These are phyloP conservation scores for Meandrina meandrites DNA, from an alignment of 92 coral and sea anemone genomes.

Conservation along the genomic window DNA sequence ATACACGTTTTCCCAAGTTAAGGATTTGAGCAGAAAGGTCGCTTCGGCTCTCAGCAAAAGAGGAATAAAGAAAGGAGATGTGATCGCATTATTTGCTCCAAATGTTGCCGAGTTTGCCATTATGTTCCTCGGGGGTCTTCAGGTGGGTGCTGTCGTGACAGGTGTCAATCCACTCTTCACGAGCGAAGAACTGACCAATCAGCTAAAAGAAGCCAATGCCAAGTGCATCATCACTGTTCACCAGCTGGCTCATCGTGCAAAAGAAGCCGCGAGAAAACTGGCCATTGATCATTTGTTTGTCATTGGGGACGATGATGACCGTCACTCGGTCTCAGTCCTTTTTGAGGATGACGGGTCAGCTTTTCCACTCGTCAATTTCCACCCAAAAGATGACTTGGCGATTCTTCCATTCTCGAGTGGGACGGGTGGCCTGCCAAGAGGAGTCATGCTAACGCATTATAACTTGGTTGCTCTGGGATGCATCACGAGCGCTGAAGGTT, in stretches of 20 bases:
- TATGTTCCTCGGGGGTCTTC: constrained; percentile 58
- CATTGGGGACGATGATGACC: constrained; percentile 80
- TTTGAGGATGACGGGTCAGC: constrained; percentile 65
- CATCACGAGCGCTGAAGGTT: constrained; percentile 37
- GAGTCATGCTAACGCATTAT: constrained; percentile 86
- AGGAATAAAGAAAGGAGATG: constrained; percentile 83
- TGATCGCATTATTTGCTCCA: constrained; percentile 70
- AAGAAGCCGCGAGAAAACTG: constrained; percentile 59
- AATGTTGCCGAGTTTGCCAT: constrained; percentile 81
- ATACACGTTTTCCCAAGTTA: constrained; percentile 74
- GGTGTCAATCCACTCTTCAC: constrained; percentile 79
- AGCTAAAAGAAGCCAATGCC: constrained; percentile 70
- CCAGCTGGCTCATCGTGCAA: constrained; percentile 57
- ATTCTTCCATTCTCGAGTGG: constrained; percentile 89
- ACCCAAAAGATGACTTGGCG: constrained; percentile 79
- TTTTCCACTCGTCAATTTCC: constrained; percentile 50
- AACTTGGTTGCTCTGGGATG: constrained; percentile 71
- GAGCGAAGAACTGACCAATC: constrained; percentile 65
- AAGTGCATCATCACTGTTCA: constrained; percentile 69
- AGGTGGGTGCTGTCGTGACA: constrained; percentile 77
- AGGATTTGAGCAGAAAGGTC: constrained; percentile 52
- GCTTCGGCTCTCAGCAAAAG: constrained; percentile 71
- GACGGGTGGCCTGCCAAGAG: constrained; percentile 84
- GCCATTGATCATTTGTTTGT: constrained; percentile 65
- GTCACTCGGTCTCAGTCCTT: constrained; percentile 61